Evolutionary conservation across 2,113 vertebrate species (phyloP), one percentile per base, ranked within the genome.

Genomic region (Proterorhinus semilunaris): DNA sequence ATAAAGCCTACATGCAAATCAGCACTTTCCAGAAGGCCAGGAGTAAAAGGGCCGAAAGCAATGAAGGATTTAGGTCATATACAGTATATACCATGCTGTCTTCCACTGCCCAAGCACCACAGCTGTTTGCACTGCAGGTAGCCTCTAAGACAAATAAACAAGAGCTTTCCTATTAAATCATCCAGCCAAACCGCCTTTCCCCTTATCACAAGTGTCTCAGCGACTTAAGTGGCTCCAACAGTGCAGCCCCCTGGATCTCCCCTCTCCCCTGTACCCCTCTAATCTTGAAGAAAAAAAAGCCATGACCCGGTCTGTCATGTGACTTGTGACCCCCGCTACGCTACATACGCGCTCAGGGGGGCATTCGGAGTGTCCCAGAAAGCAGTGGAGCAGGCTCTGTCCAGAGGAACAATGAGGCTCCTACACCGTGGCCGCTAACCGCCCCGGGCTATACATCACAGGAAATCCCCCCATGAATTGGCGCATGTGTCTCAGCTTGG

Each of bases 401-500:
- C 61, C 27, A 0, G 10, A 21, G 61, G 76, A 87, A 91, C 88
- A 88, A 89, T 88, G 69, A 83, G 76, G 76, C 81, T 81, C 77
- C 78, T 89, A 90, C 82, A 83, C 62, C 80, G 54, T 64, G 77
- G 86, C 76, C 74, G 77, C 55, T 77, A n/a, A 68, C 74, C 65
- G 83, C 88, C 76, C 71, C 76, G 47, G 84, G 88, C 83, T 75
- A 79, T 74, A 81, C 78, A 89, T 87, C 86, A 87, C 83, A 87
- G 76, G 87, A 71, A 58, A 90, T 72, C 83, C 71, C 75, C 78
- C 59, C 51, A 72, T 88, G 80, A 89, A 87, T 86, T 80, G 44
- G 64, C 27, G 66, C 17, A 12, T 54, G 49, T 59, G 59, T 49
- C 17, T 61, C 42, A 58, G 55, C 54, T 12, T 16, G 36, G 62